These are phyloP conservation scores for Equus przewalskii DNA, from an alignment of 2,113 vertebrate genomes.

Conservation along the genomic window DNA sequence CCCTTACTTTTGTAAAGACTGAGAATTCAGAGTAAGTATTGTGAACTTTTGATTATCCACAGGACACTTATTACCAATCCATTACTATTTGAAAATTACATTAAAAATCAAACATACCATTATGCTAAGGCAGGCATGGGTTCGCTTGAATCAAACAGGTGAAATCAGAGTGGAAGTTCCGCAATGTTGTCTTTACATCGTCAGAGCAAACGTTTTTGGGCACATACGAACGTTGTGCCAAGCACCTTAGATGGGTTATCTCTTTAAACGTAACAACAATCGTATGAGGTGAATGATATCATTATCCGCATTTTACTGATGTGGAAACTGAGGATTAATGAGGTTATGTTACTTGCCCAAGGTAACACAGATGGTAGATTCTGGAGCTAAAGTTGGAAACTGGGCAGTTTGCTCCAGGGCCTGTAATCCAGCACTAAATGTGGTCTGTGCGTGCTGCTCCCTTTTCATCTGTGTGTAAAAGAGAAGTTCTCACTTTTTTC, in stretches of 20 bases:
- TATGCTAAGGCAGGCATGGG: neutral
- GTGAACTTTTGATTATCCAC: conserved; percentile 7
- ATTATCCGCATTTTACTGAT: neutral
- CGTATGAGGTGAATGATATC: neutral
- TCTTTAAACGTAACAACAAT: conserved; percentile 9
- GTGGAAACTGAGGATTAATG: neutral
- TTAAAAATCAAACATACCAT: conserved; percentile 25
- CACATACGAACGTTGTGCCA: neutral
- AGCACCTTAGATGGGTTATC: neutral
- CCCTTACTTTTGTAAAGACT: conserved; percentile 37
- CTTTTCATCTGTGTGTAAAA: neutral
- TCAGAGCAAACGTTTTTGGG: neutral
- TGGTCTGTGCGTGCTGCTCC: neutral
- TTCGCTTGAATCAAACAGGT: neutral
- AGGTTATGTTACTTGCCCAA: conserved; percentile 22
- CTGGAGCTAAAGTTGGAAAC: neutral
- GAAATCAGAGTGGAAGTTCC: neutral
- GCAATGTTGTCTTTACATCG: neutral
- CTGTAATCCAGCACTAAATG: neutral
- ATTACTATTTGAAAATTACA: conserved; percentile 45
- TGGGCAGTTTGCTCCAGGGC: neutral
- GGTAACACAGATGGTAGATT: neutral
- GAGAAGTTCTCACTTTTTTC: neutral
- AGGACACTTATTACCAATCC: neutral
- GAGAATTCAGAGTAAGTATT: neutral